Evolutionary conservation across 30 jellyfish, hydroid and myxozoan species (phyloP).

Genomic region (Catostylus mosaicus): DNA sequence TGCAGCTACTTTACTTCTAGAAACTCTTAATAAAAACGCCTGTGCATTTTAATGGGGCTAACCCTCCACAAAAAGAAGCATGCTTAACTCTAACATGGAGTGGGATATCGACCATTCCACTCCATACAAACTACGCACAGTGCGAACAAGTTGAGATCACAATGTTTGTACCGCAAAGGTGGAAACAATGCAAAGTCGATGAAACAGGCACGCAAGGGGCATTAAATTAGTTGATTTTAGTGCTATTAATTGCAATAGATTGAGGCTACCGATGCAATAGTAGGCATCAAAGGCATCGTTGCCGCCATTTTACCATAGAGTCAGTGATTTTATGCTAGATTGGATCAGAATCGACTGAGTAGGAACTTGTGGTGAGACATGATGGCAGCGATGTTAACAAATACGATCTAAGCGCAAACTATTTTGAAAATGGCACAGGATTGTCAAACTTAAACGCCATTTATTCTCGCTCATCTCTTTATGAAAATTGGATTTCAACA

Average conservation of each 20-base stretch:
- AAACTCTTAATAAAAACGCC: no score
- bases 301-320: neutral
- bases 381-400: slow-evolving; percentile 21
- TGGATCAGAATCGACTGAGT: slow-evolving; percentile 60
- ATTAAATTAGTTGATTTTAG: neutral
- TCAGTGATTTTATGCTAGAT: slow-evolving; percentile 3
- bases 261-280: neutral
- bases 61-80: no score
- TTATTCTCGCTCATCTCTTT: slow-evolving; percentile 50
- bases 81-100: no score
- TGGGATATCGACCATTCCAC: no score
- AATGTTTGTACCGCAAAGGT: neutral
- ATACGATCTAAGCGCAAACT: slow-evolving; percentile 16
- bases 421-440: slow-evolving; percentile 40
- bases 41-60: no score
- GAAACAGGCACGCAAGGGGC: slow-evolving; percentile 1
- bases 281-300: neutral
- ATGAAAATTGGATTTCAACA: slow-evolving; percentile 26
- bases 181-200: neutral
- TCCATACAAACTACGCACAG: no score
- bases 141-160: no score
- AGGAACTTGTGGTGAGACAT: slow-evolving; percentile 72
- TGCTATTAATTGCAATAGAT: neutral
- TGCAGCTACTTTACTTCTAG: no score
- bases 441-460: slow-evolving; percentile 47